Conservation (phyloP, 2,888 invertebrate genomes). For the Dolomedes plantarius region DNA sequence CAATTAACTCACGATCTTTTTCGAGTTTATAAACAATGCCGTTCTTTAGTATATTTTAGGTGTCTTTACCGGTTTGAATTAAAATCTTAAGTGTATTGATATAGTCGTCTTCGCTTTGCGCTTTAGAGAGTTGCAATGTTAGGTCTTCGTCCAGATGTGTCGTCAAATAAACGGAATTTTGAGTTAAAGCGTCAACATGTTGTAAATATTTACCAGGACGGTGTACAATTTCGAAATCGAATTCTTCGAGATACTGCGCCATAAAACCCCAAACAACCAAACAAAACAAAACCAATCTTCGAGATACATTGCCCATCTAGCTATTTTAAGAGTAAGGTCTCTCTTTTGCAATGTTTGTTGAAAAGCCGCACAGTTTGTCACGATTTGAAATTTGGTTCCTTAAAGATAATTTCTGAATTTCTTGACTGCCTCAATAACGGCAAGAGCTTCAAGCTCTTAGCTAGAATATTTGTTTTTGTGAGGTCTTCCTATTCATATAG, state of each 20-base stretch:
- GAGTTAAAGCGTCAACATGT: neutral
- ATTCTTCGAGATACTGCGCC: neutral
- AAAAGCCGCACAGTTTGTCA: neutral
- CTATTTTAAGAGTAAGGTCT: neutral
- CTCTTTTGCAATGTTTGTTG: neutral
- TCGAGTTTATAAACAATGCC: neutral
- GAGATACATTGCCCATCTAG: neutral
- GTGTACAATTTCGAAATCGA: neutral
- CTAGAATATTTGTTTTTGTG: constrained; percentile 28
- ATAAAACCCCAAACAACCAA: no score
- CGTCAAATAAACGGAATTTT: neutral
- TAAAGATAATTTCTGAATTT: constrained; percentile 32
- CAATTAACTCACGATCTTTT: neutral
- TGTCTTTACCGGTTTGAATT: neutral
- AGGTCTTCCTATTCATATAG: neutral
- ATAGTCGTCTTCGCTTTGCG: neutral
- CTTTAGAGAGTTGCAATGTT: neutral
- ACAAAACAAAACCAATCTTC: no score
- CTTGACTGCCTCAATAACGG: constrained; percentile 21
- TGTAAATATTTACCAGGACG: no score
- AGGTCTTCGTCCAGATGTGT: neutral
- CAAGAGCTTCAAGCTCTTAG: no score
- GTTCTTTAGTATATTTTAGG: neutral
- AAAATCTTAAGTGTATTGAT: constrained; percentile 12
- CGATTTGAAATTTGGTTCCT: neutral